Percentiles rank a stretch among this genome's conserved stretches.
Evolutionary conservation across 2,113 vertebrate genomes (phyloP).

Genomic region (Cyprichromis sp.): DNA sequence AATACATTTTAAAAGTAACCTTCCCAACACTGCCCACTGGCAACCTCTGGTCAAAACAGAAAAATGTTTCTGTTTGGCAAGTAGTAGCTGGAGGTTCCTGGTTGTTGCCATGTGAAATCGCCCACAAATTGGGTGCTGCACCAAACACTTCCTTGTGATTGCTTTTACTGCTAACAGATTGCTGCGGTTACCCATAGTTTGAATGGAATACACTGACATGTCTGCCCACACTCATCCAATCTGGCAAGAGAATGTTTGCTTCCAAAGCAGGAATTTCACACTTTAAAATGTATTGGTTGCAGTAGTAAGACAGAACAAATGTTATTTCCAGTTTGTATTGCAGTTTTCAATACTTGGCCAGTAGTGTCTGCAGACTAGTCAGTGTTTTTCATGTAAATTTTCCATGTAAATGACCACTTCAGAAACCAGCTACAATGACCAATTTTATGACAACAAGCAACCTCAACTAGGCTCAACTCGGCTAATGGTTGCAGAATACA

Average conservation of each 20-base stretch:
- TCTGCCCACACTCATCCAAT: background rate
- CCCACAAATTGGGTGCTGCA: background rate
- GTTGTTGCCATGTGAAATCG: background rate
- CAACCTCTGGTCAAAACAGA: background rate
- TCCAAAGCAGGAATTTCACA: background rate
- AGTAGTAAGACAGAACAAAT: background rate
- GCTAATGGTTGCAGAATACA: background rate
- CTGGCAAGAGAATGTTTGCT: background rate
- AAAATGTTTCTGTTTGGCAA: background rate
- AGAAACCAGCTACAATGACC: background rate
- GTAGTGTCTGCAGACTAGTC: background rate
- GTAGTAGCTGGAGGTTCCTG: background rate
- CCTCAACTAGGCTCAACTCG: background rate
- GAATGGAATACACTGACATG: background rate
- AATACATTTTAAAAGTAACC: background rate
- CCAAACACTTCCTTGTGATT: background rate
- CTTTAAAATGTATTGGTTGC: background rate
- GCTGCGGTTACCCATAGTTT: background rate
- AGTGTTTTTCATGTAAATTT: fast-evolving
- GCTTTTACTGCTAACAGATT: background rate
- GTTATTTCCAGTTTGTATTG: background rate
- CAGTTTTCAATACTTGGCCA: background rate
- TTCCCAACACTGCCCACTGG: background rate
- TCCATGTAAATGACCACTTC: background rate
- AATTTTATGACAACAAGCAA: background rate